Conservation (phyloP, 2,797 vertebrate genomes). For the Acanthurus lineatus region DNA sequence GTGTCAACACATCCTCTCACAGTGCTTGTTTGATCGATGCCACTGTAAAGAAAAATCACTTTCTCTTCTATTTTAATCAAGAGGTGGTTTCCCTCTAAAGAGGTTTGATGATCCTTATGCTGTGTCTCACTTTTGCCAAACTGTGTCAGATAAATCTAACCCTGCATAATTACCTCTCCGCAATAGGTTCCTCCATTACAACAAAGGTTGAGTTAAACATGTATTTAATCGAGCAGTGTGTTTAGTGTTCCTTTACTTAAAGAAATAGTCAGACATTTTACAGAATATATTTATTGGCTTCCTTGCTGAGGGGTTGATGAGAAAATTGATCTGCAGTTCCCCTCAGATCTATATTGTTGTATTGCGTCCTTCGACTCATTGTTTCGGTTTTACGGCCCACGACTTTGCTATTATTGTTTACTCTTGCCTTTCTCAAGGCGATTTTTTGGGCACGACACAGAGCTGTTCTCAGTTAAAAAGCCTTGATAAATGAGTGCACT, state of each 20-base stretch:
- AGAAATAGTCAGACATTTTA: background rate
- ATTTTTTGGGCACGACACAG: background rate
- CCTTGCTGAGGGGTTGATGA: background rate
- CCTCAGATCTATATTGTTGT: background rate
- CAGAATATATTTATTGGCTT: background rate
- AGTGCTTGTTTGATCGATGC: background rate
- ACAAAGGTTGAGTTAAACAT: conserved; percentile 6
- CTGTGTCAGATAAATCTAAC: conserved; percentile 14
- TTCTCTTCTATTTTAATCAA: background rate
- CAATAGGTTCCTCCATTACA: background rate
- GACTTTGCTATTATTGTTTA: background rate
- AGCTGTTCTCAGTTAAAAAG: background rate
- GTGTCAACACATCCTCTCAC: background rate
- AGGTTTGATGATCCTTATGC: conserved; percentile 14
- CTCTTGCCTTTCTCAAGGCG: background rate
- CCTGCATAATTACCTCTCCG: conserved; percentile 21
- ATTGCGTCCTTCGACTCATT: background rate
- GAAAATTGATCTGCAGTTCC: background rate
- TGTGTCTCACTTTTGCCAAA: conserved; percentile 21
- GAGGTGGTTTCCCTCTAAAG: conserved; percentile 4
- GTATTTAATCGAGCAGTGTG: background rate
- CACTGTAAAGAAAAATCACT: conserved; percentile 10
- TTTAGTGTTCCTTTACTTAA: background rate
- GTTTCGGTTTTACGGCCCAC: background rate
- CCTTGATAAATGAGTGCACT: background rate